Evolutionary conservation across 2,888 invertebrate species (phyloP), one percentile per base, ranked within the genome.

Genomic region (Tetheella fluctuosa): DNA sequence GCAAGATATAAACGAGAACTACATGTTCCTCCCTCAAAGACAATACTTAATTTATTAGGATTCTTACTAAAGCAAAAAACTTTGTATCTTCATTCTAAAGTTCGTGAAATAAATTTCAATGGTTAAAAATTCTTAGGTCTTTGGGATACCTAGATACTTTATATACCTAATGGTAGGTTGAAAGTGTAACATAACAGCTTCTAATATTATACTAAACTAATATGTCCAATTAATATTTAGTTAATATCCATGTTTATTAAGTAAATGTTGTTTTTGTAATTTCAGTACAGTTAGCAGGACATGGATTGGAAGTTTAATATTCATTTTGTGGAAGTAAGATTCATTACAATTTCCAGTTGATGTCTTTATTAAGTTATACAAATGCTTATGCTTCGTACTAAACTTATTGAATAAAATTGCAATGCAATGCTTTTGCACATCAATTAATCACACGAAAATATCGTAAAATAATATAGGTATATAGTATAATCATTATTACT

Each of bases 261-360:
- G n/a, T n/a, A 48, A 7, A 48, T 20, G 28, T 66, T 74, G 71
- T 73, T 75, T 84, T 85, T 80, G 78, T 67, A 73, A 84, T 89
- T 91, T 80, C 91, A 91, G 90, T 85, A 74, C 84, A 81, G 75
- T 90, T 78, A 84, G 83, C 86, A 82, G 86, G 81, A 85, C 85
- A 86, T 88, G 91, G 90, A 78, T 89, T 82, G 88, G 90, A 81
- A 86, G 79, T 86, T 76, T 88, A 69, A 72, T 91, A 67, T 86
- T 84, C 68, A 76, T 85, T 80, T 59, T 90, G 70, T 91, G 90
- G 91, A 91, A 90, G 92, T 92, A 92, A 91, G 92, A 85, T 70
- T 75, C 79, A 17, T 48, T 65, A 62, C 64, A 65, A 74, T 73
- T 72, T 64, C 70, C 64, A 64, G 65, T 75, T 71, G 67, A 69